A percentile compares a stretch with the other conserved stretches of the same genome.
These are phyloP conservation scores for Brachionus rotundiformis DNA, from an alignment of 1,140 invertebrate species.

Conservation along the genomic window DNA sequence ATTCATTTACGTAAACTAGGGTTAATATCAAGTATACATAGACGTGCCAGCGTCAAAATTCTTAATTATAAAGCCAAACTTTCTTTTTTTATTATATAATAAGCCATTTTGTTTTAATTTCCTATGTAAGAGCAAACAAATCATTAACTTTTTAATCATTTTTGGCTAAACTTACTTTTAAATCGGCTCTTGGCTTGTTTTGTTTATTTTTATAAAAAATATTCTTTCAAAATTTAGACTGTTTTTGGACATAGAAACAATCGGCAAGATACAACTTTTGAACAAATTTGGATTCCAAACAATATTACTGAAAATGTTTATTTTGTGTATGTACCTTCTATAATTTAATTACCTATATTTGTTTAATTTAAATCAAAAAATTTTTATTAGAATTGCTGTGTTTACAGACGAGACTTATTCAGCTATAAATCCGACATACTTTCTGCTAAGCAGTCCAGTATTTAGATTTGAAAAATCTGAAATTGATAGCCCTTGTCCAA, in stretches of 20 bases:
- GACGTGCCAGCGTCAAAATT: conserved; percentile 2
- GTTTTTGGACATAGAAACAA: conserved; percentile 45
- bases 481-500: background rate
- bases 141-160: conserved; percentile 34
- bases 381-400: conserved; percentile 27
- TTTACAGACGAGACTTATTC: conserved; percentile 49
- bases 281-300: conserved; percentile 38
- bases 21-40: conserved; percentile 9
- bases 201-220: background rate
- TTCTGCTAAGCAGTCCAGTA: conserved; percentile 22
- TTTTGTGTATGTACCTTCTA: conserved; percentile 40
- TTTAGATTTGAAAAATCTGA: conserved; percentile 29
- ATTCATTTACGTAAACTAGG: conserved; percentile 18
- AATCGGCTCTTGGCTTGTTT: conserved; percentile 31
- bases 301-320: conserved; percentile 47
- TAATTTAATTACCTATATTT: background rate
- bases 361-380: background rate
- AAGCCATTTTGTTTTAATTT: conserved; percentile 39
- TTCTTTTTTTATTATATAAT: conserved; percentile 15
- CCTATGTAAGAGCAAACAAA: conserved; percentile 26
- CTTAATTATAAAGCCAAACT: conserved; percentile 10
- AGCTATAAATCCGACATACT: conserved; percentile 21
- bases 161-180: conserved; percentile 12
- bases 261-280: conserved; percentile 18
- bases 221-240: background rate